Evolutionary conservation across 2,888 invertebrate genomes (phyloP), one percentile per base, ranked within the genome.

Genomic region (Archips crataeganus): DNA sequence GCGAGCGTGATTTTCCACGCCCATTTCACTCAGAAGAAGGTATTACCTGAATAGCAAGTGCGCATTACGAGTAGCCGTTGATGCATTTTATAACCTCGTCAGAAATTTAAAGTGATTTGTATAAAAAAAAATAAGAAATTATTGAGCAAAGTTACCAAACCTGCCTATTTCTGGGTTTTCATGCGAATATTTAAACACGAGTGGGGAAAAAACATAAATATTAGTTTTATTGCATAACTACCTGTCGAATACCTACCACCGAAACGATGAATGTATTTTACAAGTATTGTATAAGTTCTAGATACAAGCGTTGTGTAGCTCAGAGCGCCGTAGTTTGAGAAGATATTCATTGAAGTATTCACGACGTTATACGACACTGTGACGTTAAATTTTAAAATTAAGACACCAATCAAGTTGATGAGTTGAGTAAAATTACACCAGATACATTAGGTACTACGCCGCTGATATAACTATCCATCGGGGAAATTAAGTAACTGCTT

Each of bases 401-500:
- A 32, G 10, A 32, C 32, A 32, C 32, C 57, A 57, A 10, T 57
- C 8, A 57, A 6, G 57, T 32, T 57, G 57, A 57, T 32, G 32
- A 11, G n/a, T 11, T 49, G n/a, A n/a, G n/a, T 49, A n/a, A 49
- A 49, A 57, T 57, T 11, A 32, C 32, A 32, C 10, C 1, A 57
- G 9, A 32, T 11, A 32, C 0, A 23, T 5, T 57, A 57, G 23
- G 32, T 39, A 39, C 23, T 39, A 39, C 39, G 4, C 3, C 15
- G 15, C 9, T 36, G 8, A 39, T 34, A 15, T 51, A 54, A 65
- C 39, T 65, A 36, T 65, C 32, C 36, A 23, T 51, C 13, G 15
- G 51, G 49, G 36, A 36, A 51, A 54, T 65, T 15, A 51, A 36
- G 11, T 51, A 51, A 54, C 36, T 39, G 49, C 13, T 57, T 57